phyloP scores from a whole-genome alignment of 2,113 vertebrate species.

The Lophura nycthemera region DNA sequence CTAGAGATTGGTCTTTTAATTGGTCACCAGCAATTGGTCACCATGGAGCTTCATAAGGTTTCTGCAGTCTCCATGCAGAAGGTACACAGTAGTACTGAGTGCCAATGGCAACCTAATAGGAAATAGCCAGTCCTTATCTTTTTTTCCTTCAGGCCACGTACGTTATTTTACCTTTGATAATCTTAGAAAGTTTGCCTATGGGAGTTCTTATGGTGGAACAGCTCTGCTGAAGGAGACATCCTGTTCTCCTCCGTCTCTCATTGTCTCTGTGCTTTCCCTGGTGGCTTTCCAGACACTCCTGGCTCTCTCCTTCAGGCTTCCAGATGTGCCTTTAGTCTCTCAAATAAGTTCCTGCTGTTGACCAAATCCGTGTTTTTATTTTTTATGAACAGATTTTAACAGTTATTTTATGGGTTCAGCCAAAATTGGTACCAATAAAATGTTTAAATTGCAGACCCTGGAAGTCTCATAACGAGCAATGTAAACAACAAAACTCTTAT shows the following conservation, averaged over 20 bases:
- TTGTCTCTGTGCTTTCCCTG: not conserved
- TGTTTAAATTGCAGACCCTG: not conserved
- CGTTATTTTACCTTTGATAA: accelerated
- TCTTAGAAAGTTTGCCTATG: not conserved
- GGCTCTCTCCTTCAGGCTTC: not conserved
- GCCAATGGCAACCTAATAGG: not conserved
- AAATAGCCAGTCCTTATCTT: not conserved
- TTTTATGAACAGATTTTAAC: not conserved
- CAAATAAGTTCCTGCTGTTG: not conserved
- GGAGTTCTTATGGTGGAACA: not conserved
- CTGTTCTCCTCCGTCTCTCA: not conserved
- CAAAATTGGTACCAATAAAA: not conserved
- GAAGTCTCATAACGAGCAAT: not conserved
- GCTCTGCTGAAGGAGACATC: not conserved
- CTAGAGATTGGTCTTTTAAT: not conserved
- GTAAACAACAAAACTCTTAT: not conserved
- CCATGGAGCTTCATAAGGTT: not conserved
- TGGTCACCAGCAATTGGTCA: not conserved
- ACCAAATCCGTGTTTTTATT: not conserved
- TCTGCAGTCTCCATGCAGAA: not conserved
- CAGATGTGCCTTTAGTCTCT: not conserved
- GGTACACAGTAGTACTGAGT: not conserved
- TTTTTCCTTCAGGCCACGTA: accelerated
- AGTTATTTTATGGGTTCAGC: not conserved
- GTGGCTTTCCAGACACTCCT: not conserved